These are phyloP conservation scores for Dipus sagitta DNA, from an alignment of 2,797 vertebrate genomes.

Conservation along the genomic window DNA sequence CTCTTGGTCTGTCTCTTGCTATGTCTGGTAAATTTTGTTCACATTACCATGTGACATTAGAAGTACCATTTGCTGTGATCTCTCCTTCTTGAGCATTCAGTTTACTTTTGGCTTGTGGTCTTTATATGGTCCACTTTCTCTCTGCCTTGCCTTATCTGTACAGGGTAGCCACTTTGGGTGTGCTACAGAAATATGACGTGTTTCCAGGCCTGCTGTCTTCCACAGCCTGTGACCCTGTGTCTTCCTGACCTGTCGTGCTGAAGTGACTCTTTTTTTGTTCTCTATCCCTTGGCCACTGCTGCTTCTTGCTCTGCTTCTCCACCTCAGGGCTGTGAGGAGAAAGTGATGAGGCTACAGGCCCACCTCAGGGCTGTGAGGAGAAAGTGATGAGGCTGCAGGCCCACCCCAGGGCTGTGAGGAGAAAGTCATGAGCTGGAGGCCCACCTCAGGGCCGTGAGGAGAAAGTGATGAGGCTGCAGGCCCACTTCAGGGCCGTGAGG, in stretches of 20 bases:
- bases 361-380: no score
- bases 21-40: not conserved
- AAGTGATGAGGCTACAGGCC: not conserved
- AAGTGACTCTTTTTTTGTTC: no score
- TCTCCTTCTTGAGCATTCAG: not conserved
- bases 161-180: not conserved
- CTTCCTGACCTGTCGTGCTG: not conserved
- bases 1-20: not conserved
- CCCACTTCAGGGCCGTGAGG: no score
- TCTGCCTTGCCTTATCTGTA: not conserved
- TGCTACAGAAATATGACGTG: not conserved
- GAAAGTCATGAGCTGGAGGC: no score
- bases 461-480: no score
- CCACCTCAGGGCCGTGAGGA: no score
- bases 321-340: no score
- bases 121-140: not conserved
- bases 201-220: not conserved
- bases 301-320: not conserved
- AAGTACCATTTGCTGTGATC: not conserved
- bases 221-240: accelerated
- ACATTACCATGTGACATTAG: not conserved
- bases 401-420: no score
- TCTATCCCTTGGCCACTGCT: not conserved
- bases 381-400: no score
- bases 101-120: not conserved